These are phyloP conservation scores for Callimorpha dominula DNA, from an alignment of 2,888 invertebrate genomes.

Conservation along the genomic window DNA sequence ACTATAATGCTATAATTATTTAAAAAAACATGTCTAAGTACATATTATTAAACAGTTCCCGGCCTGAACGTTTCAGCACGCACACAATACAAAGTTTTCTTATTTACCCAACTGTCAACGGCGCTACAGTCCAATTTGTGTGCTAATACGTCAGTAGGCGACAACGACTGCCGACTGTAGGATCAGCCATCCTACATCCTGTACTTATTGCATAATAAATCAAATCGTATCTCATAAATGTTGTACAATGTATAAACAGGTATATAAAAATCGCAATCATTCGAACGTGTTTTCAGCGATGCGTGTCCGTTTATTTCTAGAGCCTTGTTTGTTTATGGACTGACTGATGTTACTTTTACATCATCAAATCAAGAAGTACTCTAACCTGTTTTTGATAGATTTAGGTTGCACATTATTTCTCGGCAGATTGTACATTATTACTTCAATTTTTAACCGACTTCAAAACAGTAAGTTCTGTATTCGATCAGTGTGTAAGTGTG, in stretches of 20 bases:
- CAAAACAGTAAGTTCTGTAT: too few species aligned
- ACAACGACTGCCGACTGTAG: conserved; percentile 15
- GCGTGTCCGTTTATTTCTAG: conserved; percentile 60
- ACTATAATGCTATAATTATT: neutral
- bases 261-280: conserved; percentile 32
- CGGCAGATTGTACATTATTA: too few species aligned
- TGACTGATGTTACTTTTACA: conserved; percentile 60
- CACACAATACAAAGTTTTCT: conserved; percentile 22
- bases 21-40: conserved; percentile 16
- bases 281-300: conserved; percentile 37
- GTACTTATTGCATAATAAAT: conserved; percentile 35
- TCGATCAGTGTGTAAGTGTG: too few species aligned
- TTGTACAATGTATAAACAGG: conserved; percentile 18
- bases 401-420: too few species aligned
- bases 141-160: conserved; percentile 53
- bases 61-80: conserved; percentile 20
- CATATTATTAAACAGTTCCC: conserved; percentile 11
- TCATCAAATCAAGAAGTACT: conserved; percentile 51
- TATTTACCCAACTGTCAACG: conserved; percentile 58
- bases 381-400: neutral
- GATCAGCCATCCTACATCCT: conserved; percentile 43
- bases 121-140: conserved; percentile 55
- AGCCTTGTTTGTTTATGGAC: conserved; percentile 60
- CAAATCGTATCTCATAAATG: conserved; percentile 27
- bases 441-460: too few species aligned